Conservation (phyloP, 1,140 invertebrate species). For the Heliconius congener region DNA sequence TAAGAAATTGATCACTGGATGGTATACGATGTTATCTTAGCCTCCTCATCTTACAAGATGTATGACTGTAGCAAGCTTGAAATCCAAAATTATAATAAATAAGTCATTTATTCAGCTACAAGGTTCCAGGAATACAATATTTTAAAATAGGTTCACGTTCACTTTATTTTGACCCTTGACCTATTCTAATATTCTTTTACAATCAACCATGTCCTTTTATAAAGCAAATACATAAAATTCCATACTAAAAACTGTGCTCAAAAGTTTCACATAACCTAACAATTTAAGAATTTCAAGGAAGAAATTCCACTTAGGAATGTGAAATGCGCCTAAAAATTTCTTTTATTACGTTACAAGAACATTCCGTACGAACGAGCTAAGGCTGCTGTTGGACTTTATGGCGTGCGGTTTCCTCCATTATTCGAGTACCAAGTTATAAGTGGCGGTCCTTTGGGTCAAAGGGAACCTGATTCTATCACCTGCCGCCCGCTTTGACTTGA, state of each 20-base stretch:
- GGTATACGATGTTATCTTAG: neutral
- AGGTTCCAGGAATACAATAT: no score
- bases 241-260: conserved; percentile 14
- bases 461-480: conserved; percentile 37
- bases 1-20: neutral
- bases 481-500: conserved; percentile 30
- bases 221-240: conserved; percentile 22
- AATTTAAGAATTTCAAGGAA: conserved; percentile 30
- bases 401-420: conserved; percentile 35
- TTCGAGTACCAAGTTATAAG: conserved; percentile 34
- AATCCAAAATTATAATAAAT: no score
- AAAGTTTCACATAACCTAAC: conserved; percentile 22
- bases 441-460: conserved; percentile 36
- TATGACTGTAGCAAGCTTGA: no score
- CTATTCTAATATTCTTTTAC: neutral
- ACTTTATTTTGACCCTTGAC: neutral
- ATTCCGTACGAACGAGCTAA: conserved; percentile 14
- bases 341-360: conserved; percentile 32
- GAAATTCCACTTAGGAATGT: conserved; percentile 31
- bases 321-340: conserved; percentile 30
- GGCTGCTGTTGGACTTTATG: conserved; percentile 27
- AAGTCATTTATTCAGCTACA: no score
- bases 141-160: no score
- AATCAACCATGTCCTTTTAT: neutral
- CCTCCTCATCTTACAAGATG: neutral